A percentile compares a stretch with the other conserved stretches of the same genome.
phyloP scores from a whole-genome alignment of 2,797 vertebrate species.

The Ciconia nigra region DNA sequence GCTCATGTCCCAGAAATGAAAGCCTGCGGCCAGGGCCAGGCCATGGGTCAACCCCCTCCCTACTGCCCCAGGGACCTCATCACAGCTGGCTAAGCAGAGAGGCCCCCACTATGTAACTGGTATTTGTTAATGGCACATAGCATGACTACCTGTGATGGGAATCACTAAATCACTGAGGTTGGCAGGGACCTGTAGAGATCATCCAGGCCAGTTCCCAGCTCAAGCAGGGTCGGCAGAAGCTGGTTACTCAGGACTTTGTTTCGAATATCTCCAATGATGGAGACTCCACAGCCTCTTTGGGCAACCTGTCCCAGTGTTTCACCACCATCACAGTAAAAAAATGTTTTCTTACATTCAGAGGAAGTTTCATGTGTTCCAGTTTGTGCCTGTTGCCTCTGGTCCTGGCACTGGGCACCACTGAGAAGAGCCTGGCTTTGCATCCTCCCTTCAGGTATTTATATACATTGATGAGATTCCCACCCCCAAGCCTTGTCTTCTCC shows the following conservation, averaged over 20 bases:
- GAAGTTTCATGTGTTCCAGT: background rate
- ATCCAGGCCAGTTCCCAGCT: background rate
- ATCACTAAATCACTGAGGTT: background rate
- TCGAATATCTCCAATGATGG: background rate
- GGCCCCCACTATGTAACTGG: background rate
- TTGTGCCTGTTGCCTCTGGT: background rate
- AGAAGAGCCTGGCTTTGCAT: background rate
- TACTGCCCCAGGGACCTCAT: background rate
- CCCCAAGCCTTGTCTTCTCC: background rate
- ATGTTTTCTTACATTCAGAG: background rate
- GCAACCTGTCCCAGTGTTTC: background rate
- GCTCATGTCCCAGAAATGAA: background rate
- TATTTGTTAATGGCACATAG: background rate
- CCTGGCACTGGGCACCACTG: background rate
- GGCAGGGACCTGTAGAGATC: no score
- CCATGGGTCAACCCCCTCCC: background rate
- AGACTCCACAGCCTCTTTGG: background rate
- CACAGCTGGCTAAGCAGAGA: background rate
- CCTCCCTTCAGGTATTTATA: background rate
- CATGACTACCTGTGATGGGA: background rate
- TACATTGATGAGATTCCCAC: background rate
- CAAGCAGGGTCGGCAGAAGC: background rate
- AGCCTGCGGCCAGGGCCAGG: background rate
- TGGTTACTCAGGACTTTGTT: background rate
- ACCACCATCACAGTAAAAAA: background rate